Evolutionary conservation across 2,797 vertebrate species (phyloP).

Genomic region (Neomorphus geoffroyi): DNA sequence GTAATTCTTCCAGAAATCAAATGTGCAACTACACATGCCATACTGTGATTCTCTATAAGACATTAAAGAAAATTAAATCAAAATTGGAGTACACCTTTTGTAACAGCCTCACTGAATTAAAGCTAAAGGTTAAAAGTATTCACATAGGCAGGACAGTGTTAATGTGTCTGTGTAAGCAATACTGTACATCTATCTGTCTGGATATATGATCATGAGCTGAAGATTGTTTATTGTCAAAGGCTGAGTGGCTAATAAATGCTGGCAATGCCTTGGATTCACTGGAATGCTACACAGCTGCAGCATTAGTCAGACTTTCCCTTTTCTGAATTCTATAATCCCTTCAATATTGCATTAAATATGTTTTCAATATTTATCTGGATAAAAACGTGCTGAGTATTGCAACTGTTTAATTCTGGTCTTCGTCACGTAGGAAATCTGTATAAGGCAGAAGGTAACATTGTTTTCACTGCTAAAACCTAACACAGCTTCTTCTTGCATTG

Average conservation of each 20-base stretch:
- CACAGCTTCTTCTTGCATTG: neutral
- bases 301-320: slow-evolving; percentile 79
- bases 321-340: slow-evolving; percentile 77
- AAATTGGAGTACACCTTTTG: neutral
- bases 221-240: slow-evolving; percentile 74
- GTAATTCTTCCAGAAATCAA: neutral
- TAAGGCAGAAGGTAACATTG: slow-evolving; percentile 65
- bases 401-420: slow-evolving; percentile 75
- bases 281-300: slow-evolving; percentile 74
- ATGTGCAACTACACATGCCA: neutral
- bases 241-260: slow-evolving; percentile 73
- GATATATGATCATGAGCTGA: slow-evolving; percentile 39
- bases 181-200: slow-evolving; percentile 16
- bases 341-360: slow-evolving; percentile 81
- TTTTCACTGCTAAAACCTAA: slow-evolving; percentile 46
- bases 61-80: neutral
- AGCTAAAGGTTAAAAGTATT: neutral
- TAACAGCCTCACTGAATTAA: neutral
- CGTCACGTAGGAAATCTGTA: slow-evolving; percentile 74
- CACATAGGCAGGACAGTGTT: slow-evolving; percentile 6
- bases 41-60: neutral
- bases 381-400: slow-evolving; percentile 81
- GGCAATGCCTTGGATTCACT: slow-evolving; percentile 65
- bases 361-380: slow-evolving; percentile 83
- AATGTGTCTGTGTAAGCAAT: slow-evolving; percentile 28